These are phyloP conservation scores for Thumatha senex DNA, from an alignment of 2,888 invertebrate species.

Conservation along the genomic window DNA sequence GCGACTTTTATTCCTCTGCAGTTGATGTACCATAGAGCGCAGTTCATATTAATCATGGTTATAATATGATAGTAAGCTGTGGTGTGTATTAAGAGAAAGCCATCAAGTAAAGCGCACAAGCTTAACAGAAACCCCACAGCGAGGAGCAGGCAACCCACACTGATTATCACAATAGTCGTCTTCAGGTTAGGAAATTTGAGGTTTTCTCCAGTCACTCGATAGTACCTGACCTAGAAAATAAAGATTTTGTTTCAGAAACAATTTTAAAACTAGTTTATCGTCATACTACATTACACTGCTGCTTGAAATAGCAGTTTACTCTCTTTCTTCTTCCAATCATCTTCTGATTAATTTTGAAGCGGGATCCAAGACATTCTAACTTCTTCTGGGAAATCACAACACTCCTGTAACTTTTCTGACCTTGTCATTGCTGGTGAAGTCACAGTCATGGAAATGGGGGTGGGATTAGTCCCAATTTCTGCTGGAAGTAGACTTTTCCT, in stretches of 20 bases:
- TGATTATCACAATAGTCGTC: conserved; percentile 84
- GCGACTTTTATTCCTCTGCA: conserved; percentile 86
- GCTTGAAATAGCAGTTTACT: no score
- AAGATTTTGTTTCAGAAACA: not conserved
- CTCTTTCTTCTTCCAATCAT: no score
- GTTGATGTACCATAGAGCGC: conserved; percentile 88
- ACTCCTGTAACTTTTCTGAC: no score
- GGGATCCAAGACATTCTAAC: no score
- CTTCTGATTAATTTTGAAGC: no score
- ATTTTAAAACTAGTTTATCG: no score
- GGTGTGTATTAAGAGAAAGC: conserved; percentile 86
- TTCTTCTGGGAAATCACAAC: no score
- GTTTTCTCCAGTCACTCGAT: conserved; percentile 83
- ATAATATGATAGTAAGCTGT: conserved; percentile 86
- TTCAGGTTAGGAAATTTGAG: conserved; percentile 85
- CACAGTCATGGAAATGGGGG: no score
- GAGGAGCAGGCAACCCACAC: conserved; percentile 84
- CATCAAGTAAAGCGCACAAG: conserved; percentile 84
- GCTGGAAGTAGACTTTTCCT: no score
- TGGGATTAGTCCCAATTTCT: no score
- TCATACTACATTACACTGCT: no score
- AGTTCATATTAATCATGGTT: conserved; percentile 89
- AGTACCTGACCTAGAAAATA: conserved; percentile 75
- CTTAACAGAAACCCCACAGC: conserved; percentile 84
- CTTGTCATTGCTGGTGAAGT: no score